Evolutionary conservation across 2,113 vertebrate genomes (phyloP).

Genomic region (Rhagologus leucostigma): DNA sequence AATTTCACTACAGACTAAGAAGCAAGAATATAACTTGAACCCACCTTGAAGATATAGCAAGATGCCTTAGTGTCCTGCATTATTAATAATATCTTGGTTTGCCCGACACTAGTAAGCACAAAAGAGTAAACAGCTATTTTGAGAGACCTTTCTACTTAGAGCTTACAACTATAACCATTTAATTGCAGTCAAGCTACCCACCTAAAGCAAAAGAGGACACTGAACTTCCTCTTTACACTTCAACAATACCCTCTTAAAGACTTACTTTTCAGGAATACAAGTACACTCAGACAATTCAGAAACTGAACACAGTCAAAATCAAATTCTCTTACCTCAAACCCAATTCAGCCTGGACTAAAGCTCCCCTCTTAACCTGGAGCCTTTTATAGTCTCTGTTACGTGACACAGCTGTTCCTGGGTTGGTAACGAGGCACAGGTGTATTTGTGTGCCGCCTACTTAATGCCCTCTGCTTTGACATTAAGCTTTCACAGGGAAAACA

Average conservation of each 20-base stretch:
- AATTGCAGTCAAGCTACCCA: neutral
- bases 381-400: neutral
- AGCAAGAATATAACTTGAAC: neutral
- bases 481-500: neutral
- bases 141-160: neutral
- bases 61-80: neutral
- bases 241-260: neutral
- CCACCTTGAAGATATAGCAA: neutral
- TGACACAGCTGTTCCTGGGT: neutral
- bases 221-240: neutral
- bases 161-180: neutral
- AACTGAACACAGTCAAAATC: accelerated
- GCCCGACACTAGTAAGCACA: neutral
- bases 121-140: neutral
- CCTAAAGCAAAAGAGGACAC: neutral
- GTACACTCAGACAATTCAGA: neutral
- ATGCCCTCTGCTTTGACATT: neutral
- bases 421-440: neutral
- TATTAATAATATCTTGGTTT: neutral
- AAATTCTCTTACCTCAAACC: neutral
- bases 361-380: accelerated
- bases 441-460: neutral
- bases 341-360: neutral
- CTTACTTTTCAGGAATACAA: neutral
- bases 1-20: neutral